Evolutionary conservation across 2,888 invertebrate species (phyloP).

Genomic region (Schizaphis graminum): DNA sequence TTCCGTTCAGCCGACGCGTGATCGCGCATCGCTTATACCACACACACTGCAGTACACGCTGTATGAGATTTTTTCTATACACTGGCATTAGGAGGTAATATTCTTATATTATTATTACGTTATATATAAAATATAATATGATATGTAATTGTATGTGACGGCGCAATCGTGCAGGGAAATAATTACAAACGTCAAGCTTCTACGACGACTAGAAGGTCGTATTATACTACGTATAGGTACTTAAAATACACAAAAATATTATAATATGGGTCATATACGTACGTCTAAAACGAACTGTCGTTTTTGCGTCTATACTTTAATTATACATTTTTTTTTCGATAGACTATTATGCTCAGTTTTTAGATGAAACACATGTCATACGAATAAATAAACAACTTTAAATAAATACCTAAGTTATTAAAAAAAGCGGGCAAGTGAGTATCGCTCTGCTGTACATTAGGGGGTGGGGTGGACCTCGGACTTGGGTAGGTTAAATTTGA

Average conservation of each 20-base stretch:
- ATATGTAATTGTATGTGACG: not conserved
- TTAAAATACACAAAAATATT: not conserved
- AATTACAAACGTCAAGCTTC: conserved; percentile 5
- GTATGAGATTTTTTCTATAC: not conserved
- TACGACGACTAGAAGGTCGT: not conserved
- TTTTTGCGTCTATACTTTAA: not conserved
- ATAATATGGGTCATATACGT: not conserved
- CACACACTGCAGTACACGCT: not conserved
- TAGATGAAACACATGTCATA: not conserved
- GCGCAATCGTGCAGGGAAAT: not conserved
- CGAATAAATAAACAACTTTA: not conserved
- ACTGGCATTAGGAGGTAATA: not conserved
- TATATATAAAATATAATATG: not conserved
- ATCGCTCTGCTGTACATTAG: no score
- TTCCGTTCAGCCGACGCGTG: not conserved
- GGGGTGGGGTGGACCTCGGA: no score
- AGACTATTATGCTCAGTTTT: not conserved
- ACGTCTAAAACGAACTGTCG: not conserved
- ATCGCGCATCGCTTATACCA: conserved; percentile 15
- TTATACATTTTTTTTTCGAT: not conserved
- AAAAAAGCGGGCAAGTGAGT: no score
- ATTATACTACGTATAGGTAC: not conserved
- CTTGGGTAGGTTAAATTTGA: no score
- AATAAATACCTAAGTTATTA: no score
- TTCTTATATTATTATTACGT: not conserved